phyloP scores from a whole-genome alignment of 2,113 vertebrate species.

The Pachycephala philippinensis region DNA sequence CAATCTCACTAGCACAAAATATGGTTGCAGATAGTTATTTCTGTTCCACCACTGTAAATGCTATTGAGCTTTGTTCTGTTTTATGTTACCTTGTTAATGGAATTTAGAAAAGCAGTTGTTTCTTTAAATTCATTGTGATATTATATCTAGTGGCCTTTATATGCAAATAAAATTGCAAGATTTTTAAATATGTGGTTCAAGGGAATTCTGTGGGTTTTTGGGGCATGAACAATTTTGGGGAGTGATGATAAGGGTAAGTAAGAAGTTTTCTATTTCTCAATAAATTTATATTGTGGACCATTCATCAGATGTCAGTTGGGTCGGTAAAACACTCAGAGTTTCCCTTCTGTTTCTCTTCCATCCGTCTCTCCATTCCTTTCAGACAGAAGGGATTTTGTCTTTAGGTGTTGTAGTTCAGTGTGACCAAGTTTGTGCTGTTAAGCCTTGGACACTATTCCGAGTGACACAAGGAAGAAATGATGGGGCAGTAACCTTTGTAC shows the following conservation, averaged over 20 bases:
- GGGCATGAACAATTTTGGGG: not conserved
- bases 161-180: slow-evolving; percentile 99
- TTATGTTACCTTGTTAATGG: slow-evolving; percentile 89
- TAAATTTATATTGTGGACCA: not conserved
- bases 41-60: slow-evolving; percentile 92
- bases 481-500: not conserved
- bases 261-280: slow-evolving; percentile 26
- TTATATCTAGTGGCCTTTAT: slow-evolving; percentile 99
- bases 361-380: not conserved
- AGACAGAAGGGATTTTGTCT: not conserved
- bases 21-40: slow-evolving; percentile 91
- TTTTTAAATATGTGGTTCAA: slow-evolving; percentile 82
- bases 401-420: not conserved
- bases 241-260: not conserved
- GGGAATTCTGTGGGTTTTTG: not conserved
- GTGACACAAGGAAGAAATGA: not conserved
- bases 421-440: not conserved
- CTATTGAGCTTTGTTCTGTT: slow-evolving; percentile 84
- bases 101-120: slow-evolving; percentile 88
- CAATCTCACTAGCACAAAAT: slow-evolving; percentile 98
- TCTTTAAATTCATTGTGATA: slow-evolving; percentile 97
- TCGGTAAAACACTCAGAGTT: not conserved
- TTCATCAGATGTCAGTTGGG: not conserved
- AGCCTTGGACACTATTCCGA: not conserved
- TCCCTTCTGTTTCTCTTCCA: not conserved